These are phyloP conservation scores for Hiodon alosoides DNA, from an alignment of 2,113 vertebrate genomes.

Conservation along the genomic window DNA sequence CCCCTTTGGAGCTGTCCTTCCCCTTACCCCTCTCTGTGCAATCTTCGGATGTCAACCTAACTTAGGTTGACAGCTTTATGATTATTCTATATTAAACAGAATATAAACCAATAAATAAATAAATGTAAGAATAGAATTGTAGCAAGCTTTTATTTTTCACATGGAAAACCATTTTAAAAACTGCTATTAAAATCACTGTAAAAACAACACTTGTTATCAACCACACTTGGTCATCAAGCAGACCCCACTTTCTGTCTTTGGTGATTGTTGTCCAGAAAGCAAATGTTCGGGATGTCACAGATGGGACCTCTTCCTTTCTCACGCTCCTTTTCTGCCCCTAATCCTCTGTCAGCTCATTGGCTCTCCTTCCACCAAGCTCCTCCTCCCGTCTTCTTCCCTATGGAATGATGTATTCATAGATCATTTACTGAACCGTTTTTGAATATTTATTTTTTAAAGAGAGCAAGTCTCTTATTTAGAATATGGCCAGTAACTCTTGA, in stretches of 20 bases:
- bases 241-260: constrained; percentile 21
- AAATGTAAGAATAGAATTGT: too few relatives aligned
- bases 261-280: constrained; percentile 8
- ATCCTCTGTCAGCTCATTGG: constrained; percentile 29
- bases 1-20: constrained; percentile 24
- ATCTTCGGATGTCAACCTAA: background rate
- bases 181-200: too few relatives aligned
- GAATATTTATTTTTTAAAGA: background rate
- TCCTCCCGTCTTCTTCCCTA: constrained; percentile 18
- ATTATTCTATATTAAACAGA: too few relatives aligned
- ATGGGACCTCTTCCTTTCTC: constrained; percentile 1
- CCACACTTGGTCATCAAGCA: too few relatives aligned
- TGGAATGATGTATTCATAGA: constrained; percentile 18
- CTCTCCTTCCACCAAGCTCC: constrained; percentile 6
- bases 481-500: background rate
- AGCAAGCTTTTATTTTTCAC: too few relatives aligned
- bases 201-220: too few relatives aligned
- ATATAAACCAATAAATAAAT: too few relatives aligned
- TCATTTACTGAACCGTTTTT: constrained; percentile 29
- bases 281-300: background rate
- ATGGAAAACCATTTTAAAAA: too few relatives aligned
- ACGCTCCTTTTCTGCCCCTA: constrained; percentile 2
- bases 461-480: constrained; percentile 15
- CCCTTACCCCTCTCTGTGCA: background rate
- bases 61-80: background rate